Conservation (phyloP, 2,888 invertebrate genomes). For the Nipponacmea schrenckii region DNA sequence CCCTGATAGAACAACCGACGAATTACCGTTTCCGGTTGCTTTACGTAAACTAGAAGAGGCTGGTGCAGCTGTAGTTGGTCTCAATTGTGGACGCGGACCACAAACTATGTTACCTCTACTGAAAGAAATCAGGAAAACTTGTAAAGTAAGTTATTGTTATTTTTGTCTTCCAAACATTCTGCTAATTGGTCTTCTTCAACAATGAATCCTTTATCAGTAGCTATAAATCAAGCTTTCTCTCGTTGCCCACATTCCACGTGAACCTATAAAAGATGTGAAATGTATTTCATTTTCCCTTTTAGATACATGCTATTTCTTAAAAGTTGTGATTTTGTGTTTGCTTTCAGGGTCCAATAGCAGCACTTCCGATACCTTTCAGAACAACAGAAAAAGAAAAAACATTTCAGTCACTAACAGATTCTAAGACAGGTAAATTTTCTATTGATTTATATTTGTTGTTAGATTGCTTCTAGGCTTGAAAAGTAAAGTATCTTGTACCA, state of each 20-base stretch:
- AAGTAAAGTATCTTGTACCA: too few species aligned
- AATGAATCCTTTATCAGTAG: too few species aligned
- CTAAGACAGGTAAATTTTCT: slow-evolving; percentile 24
- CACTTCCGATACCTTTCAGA: slow-evolving; percentile 52
- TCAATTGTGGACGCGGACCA: slow-evolving; percentile 61
- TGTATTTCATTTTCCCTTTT: too few species aligned
- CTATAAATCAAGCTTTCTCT: too few species aligned
- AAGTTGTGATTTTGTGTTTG: too few species aligned
- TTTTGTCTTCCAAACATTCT: neutral
- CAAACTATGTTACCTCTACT: slow-evolving; percentile 52
- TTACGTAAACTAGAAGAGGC: slow-evolving; percentile 50
- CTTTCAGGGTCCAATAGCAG: slow-evolving; percentile 49
- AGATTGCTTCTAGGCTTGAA: too few species aligned
- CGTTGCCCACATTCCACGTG: too few species aligned
- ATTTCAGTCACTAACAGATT: slow-evolving; percentile 46
- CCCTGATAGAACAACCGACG: slow-evolving; percentile 47
- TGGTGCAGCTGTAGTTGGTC: slow-evolving; percentile 60
- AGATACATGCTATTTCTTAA: too few species aligned
- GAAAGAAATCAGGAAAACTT: slow-evolving; percentile 46
- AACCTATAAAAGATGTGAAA: too few species aligned
- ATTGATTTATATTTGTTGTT: too few species aligned
- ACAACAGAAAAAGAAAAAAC: slow-evolving; percentile 41
- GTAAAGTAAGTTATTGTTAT: slow-evolving; percentile 41
- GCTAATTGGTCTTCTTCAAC: too few species aligned
- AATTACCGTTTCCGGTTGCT: slow-evolving; percentile 50